These are phyloP conservation scores for Stratiomys singularior DNA, from an alignment of 2,888 invertebrate genomes.

Conservation along the genomic window DNA sequence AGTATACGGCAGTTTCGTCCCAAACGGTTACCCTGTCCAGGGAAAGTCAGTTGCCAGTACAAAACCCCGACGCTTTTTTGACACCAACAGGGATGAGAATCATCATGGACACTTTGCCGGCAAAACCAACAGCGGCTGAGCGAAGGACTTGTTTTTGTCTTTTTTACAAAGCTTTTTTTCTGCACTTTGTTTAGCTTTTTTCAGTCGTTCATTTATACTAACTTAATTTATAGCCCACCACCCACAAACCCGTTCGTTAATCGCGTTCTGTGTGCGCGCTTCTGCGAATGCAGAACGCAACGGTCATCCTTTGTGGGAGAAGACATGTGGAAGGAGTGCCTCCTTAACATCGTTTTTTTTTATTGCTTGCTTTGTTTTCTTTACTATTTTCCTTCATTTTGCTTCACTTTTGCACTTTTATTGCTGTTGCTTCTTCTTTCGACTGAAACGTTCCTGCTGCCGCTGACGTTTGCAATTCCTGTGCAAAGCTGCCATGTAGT, in stretches of 20 bases:
- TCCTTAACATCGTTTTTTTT: background rate
- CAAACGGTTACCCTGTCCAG: background rate
- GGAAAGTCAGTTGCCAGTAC: constrained; percentile 26
- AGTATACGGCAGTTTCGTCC: no score
- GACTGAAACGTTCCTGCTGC: constrained; percentile 22
- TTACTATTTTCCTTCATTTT: constrained; percentile 37
- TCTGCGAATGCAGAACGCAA: background rate
- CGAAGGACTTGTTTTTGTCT: constrained; percentile 28
- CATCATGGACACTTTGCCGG: constrained; percentile 19
- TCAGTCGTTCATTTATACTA: constrained; percentile 11
- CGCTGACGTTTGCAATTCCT: constrained; percentile 39
- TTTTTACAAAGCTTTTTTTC: constrained; percentile 45
- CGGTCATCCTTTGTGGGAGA: background rate
- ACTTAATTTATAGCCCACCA: constrained; percentile 11
- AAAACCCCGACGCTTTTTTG: constrained; percentile 11
- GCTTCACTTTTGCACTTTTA: constrained; percentile 45
- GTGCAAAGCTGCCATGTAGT: constrained; percentile 5
- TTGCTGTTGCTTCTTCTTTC: constrained; percentile 25
- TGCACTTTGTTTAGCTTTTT: constrained; percentile 44
- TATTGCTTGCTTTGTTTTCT: constrained; percentile 16
- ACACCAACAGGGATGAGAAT: background rate
- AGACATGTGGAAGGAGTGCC: background rate
- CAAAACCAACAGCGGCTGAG: constrained; percentile 26
- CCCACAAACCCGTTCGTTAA: background rate
- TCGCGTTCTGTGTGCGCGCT: constrained; percentile 3